Percentiles rank a stretch among this genome's conserved stretches.
These are phyloP conservation scores for Hypsibius dujardini DNA, from an alignment of 1,140 invertebrate genomes.

Conservation along the genomic window DNA sequence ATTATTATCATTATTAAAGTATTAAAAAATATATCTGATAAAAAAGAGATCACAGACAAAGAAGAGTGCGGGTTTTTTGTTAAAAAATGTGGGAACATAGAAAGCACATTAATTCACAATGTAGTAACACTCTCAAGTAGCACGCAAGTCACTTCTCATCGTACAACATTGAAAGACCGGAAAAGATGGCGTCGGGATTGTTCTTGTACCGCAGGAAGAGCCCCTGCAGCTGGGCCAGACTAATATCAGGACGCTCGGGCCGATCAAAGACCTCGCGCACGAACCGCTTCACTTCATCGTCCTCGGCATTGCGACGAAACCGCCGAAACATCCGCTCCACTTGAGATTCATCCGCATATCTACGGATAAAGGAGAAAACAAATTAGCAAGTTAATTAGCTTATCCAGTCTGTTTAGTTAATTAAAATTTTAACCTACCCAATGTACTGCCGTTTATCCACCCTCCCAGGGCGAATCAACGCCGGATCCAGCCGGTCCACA, in stretches of 20 bases:
- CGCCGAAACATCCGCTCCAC: conserved; percentile 32
- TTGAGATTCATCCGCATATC: conserved; percentile 32
- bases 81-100: neutral
- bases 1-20: too few relatives aligned
- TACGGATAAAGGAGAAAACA: too few relatives aligned
- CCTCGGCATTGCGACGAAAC: conserved; percentile 32
- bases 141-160: conserved; percentile 1
- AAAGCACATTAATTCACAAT: neutral
- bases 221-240: conserved; percentile 35
- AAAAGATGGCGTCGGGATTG: conserved; percentile 12
- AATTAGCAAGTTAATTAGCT: too few relatives aligned
- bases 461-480: conserved; percentile 38
- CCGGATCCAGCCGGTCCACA: conserved; percentile 38
- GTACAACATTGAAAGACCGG: neutral
- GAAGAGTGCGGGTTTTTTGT: neutral
- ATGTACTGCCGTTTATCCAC: conserved; percentile 37
- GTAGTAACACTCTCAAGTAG: too few relatives aligned
- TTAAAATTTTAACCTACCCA: too few relatives aligned
- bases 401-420: too few relatives aligned
- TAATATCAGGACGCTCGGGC: conserved; percentile 25
- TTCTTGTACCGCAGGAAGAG: conserved; percentile 33
- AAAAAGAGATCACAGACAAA: neutral
- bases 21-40: neutral
- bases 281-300: conserved; percentile 26
- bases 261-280: conserved; percentile 23